Evolutionary conservation across 2,888 invertebrate genomes (phyloP), one percentile per base, ranked within the genome.

Genomic region (Cactoblastis cactorum): DNA sequence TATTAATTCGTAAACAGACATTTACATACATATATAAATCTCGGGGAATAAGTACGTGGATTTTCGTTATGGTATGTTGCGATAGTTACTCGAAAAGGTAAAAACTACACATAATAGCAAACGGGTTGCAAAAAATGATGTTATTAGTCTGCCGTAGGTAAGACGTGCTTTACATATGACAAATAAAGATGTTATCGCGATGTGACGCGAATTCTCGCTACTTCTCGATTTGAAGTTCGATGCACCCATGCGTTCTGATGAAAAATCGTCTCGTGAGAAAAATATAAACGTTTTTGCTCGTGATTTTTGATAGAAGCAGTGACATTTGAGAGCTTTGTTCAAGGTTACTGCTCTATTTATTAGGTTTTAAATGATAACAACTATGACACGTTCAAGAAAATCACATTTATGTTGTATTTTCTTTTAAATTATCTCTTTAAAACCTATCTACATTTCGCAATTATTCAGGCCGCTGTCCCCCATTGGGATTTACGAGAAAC

Each of bases 141-240:
- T 17, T 28, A 41, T 14, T 28, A 43, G 43, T 43, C 43, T 38
- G 47, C 1, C 17, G 37, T 48, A 48, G 47, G 37, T 37, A 37
- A 48, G 47, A 24, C 15, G 24, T 28, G 24, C 28, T 24, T 43
- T 35, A 50, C 37, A 45, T 35, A 50, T 45, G 50, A 50, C 50
- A 50, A 37, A 43, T 45, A 41, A 51, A 54, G 56, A 56, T 56
- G 54, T 39, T 48, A 48, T 48, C 47, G 37, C 37, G 9, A 37
- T 37, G 17, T 48, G 22, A 43, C 46, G 50, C 47, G 52, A 52
- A 48, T 50, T 28, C 45, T 41, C 24, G 52, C 46, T 39, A 52
- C 49, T 53, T 56, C 53, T 53, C 53, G 51, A 53, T 50, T 50
- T 33, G 38, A 47, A 46, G 56, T 54, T 52, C 53, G 54, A 52